These are phyloP conservation scores for Lophochroa leadbeateri DNA, from an alignment of 2,113 vertebrate genomes.

Conservation along the genomic window DNA sequence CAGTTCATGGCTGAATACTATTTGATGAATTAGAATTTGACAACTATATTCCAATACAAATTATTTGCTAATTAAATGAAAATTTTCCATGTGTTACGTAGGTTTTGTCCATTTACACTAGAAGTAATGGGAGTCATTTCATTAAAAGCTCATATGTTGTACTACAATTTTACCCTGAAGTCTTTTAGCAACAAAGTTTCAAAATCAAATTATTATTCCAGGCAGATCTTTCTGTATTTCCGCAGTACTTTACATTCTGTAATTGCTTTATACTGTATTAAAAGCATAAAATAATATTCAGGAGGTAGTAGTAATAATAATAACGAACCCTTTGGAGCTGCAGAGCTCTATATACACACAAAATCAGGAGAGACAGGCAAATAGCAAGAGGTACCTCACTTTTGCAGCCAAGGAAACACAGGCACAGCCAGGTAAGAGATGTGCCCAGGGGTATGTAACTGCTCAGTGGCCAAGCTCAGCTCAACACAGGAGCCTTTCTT, in stretches of 20 bases:
- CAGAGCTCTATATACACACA: background rate
- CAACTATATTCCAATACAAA: background rate
- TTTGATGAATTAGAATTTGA: background rate
- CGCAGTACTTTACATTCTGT: background rate
- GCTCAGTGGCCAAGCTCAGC: background rate
- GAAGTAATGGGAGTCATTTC: constrained; percentile 17
- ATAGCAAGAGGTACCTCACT: background rate
- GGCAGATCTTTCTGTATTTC: constrained; percentile 39
- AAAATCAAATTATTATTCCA: constrained; percentile 45
- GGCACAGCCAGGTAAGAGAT: background rate
- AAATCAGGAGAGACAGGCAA: background rate
- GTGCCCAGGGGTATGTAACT: background rate
- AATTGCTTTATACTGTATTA: constrained; percentile 48
- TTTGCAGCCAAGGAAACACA: rapidly evolving
- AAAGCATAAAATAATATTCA: constrained; percentile 36
- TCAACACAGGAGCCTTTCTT: background rate
- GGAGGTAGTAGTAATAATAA: background rate
- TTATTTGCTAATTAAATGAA: constrained; percentile 44
- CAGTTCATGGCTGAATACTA: background rate
- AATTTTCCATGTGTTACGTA: background rate
- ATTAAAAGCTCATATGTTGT: constrained; percentile 44
- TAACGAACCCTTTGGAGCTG: background rate
- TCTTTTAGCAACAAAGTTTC: constrained; percentile 56
- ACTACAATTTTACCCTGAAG: constrained; percentile 42
- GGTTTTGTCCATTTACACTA: background rate